phyloP scores from a whole-genome alignment of 2,113 vertebrate genomes.

The Cairina moschata region DNA sequence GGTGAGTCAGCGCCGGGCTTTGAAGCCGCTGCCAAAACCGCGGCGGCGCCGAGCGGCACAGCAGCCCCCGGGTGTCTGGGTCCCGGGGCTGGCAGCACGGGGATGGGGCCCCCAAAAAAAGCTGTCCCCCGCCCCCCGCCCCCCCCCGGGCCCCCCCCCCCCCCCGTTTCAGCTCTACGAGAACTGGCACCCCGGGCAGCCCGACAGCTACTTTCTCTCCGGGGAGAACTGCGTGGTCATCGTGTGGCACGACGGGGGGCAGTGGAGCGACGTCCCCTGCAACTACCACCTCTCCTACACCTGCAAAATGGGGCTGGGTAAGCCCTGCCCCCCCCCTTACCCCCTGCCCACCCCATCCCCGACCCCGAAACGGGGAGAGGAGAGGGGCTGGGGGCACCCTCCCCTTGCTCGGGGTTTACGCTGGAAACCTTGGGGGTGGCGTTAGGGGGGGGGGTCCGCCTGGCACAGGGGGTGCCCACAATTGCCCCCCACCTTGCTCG shows the following conservation, averaged over 20 bases:
- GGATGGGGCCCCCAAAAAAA: background rate
- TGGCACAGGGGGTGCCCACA: background rate
- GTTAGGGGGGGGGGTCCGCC: no score
- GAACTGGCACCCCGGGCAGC: slow-evolving; percentile 92
- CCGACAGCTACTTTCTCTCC: slow-evolving; percentile 96
- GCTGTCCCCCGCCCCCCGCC: background rate
- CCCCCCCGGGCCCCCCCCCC: no score
- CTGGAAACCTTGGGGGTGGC: background rate
- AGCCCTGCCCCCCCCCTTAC: background rate
- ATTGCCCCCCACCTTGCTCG: no score
- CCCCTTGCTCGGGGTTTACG: background rate
- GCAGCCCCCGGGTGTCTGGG: background rate
- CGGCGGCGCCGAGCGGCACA: background rate
- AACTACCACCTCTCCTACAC: slow-evolving; percentile 98
- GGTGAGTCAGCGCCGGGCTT: background rate
- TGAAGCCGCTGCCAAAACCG: background rate
- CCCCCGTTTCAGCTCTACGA: slow-evolving; percentile 84
- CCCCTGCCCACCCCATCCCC: no score
- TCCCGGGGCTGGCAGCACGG: fast-evolving
- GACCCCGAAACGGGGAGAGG: fast-evolving
- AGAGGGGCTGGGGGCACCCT: fast-evolving
- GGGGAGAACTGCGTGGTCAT: slow-evolving; percentile 96
- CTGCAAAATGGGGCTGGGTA: slow-evolving; percentile 94
- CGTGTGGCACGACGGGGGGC: slow-evolving; percentile 91
- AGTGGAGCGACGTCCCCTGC: slow-evolving; percentile 95